These are phyloP conservation scores for Alitta virens DNA, from an alignment of 2,888 invertebrate species.

Conservation along the genomic window DNA sequence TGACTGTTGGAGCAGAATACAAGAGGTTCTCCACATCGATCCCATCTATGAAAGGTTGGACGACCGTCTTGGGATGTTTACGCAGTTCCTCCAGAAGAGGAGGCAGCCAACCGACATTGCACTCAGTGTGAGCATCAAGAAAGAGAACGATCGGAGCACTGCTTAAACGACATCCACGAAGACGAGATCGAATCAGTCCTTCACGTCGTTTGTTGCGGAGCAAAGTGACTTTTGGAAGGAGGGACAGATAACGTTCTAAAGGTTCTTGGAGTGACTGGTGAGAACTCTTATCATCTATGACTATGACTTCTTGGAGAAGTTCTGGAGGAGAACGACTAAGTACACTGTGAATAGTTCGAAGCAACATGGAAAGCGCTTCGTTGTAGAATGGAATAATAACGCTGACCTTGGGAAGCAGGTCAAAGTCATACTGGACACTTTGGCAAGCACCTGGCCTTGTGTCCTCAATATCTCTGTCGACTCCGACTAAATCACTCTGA, in stretches of 20 bases:
- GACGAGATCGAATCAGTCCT: constrained; percentile 27
- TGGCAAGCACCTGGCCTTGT: constrained; percentile 28
- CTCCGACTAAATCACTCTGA: constrained; percentile 27
- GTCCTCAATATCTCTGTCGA: constrained; percentile 29
- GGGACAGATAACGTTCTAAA: constrained; percentile 16
- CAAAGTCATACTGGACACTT: background rate
- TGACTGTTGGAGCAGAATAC: constrained; percentile 3
- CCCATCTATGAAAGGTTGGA: constrained; percentile 30
- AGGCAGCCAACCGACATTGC: constrained; percentile 29
- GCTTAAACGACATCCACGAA: constrained; percentile 22
- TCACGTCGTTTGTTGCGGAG: constrained; percentile 23
- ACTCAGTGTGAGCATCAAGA: constrained; percentile 32
- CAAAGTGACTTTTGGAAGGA: constrained; percentile 28
- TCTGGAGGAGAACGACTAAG: constrained; percentile 2
- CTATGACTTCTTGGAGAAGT: constrained; percentile 22
- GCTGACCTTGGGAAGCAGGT: constrained; percentile 10
- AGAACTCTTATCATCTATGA: constrained; percentile 28
- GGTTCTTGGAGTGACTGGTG: constrained; percentile 17
- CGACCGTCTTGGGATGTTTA: constrained; percentile 16
- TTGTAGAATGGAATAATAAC: constrained; percentile 32
- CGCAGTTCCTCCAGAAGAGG: constrained; percentile 26
- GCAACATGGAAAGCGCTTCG: constrained; percentile 30
- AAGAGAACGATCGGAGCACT: constrained; percentile 25
- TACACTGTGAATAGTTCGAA: constrained; percentile 23
- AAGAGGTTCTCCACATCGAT: constrained; percentile 19